Conservation (phyloP, 2,113 vertebrate genomes). For the Chlorodrepanis virens region DNA sequence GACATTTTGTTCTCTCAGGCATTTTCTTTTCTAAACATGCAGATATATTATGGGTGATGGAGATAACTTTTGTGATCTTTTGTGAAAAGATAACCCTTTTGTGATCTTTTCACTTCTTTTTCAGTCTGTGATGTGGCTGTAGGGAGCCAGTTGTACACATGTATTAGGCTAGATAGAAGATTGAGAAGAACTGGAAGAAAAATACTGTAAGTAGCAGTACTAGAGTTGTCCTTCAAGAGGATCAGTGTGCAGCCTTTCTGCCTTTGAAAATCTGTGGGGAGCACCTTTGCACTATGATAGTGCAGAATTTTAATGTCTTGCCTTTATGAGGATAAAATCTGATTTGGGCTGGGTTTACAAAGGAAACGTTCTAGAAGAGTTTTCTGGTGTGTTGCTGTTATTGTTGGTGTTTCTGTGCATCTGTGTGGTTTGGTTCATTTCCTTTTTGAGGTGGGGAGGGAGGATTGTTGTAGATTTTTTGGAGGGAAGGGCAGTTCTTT, state of each 20-base stretch:
- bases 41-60: not conserved
- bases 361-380: not conserved
- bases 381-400: not conserved
- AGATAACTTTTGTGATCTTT: not conserved
- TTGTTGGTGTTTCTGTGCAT: not conserved
- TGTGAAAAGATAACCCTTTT: not conserved
- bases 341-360: not conserved
- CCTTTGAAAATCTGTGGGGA: not conserved
- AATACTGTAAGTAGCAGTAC: not conserved
- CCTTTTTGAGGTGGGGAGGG: not conserved
- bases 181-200: not conserved
- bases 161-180: not conserved
- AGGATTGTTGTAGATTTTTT: not conserved
- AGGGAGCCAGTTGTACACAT: not conserved
- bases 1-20: not conserved
- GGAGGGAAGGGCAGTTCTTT: not conserved
- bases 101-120: not conserved
- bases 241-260: not conserved
- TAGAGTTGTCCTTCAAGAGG: not conserved
- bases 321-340: not conserved
- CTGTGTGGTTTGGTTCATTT: fast-evolving
- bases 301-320: not conserved
- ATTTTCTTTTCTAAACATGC: not conserved
- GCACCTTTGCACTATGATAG: not conserved
- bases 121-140: not conserved